phyloP scores from a whole-genome alignment of 1,140 invertebrate genomes.

The Tigriopus japonicus region DNA sequence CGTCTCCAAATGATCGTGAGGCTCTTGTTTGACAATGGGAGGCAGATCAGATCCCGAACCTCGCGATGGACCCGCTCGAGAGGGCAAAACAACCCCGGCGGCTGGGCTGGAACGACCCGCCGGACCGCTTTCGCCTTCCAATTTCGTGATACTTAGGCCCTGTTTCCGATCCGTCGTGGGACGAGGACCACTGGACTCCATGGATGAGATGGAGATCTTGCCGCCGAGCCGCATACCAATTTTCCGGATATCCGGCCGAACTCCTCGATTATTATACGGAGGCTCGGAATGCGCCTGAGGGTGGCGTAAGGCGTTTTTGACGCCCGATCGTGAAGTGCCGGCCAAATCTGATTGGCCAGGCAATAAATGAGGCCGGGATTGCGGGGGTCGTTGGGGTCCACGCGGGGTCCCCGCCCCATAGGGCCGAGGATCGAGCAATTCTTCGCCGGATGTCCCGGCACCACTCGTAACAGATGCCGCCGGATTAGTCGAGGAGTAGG shows the following conservation, averaged over 20 bases:
- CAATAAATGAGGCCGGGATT: background rate
- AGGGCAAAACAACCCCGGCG: background rate
- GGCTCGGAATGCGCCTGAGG: background rate
- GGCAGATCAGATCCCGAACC: background rate
- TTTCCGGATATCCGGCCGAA: background rate
- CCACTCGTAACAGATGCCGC: no score
- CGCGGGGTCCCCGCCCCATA: background rate
- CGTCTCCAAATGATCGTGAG: background rate
- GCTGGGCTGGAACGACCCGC: background rate
- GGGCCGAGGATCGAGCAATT: no score
- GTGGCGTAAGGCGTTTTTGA: background rate
- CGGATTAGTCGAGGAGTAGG: background rate
- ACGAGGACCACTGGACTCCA: background rate
- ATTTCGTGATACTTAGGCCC: background rate
- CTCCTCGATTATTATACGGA: background rate
- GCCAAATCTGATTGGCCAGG: background rate
- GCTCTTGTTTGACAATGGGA: background rate
- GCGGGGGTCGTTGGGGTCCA: background rate
- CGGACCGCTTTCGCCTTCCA: background rate
- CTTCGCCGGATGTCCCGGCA: no score
- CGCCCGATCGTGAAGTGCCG: background rate
- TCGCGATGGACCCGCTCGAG: no score
- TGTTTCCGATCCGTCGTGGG: background rate
- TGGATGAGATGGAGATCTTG: conserved; percentile 3
- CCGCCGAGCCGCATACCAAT: conserved; percentile 1